Base-by-base conservation (phyloP, 2,113 vertebrate genomes). In the Scomber japonicus region DNA sequence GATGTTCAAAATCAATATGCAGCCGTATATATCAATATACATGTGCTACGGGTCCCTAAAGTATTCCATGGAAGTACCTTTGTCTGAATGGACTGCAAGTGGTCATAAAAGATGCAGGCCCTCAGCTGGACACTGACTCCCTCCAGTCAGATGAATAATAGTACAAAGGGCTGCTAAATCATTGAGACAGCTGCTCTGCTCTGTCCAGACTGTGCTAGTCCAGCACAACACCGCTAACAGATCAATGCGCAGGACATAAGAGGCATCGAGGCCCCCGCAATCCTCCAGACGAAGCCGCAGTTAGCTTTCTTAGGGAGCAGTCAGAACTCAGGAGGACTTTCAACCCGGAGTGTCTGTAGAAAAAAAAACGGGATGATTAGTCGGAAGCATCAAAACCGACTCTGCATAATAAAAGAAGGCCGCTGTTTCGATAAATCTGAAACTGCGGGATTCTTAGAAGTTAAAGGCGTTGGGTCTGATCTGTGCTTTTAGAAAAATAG, bases 151-250 rank as follows among this genome's bases (percentile, higher is more conserved):
- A 92, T 94, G 87, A 94, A 94, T 95, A 94, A 94, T 94, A 94
- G 88, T 93, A 94, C 92, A 94, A 94, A 95, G 88, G 91, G 80
- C 87, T 93, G 85, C 86, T 95, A 91, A 94, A 93, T 93, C 91
- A 93, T 93, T 93, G 88, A 95, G 89, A 88, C 83, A 85, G 90
- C 82, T 91, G 86, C 82, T 87, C 85, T 71, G 79, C 81, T 90
- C 85, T 80, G 88, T 89, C 87, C 89, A 87, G 85, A 86, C 83
- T 78, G 78, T 19, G 19, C 82, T 65, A 62, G 81, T 84, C 82
- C 75, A 80, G 63, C 83, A 88, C 71, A 78, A 87, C 80, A 78
- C 53, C 53, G 78, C 82, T 76, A 86, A 91, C 88, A 88, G 90
- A 91, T 91, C 91, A 93, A 76, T 88, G 86, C 35, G 16, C 67